A percentile compares a stretch with the other conserved stretches of the same genome.
Conservation (phyloP, 2,113 vertebrate genomes). For the Pachyramphus minor region DNA sequence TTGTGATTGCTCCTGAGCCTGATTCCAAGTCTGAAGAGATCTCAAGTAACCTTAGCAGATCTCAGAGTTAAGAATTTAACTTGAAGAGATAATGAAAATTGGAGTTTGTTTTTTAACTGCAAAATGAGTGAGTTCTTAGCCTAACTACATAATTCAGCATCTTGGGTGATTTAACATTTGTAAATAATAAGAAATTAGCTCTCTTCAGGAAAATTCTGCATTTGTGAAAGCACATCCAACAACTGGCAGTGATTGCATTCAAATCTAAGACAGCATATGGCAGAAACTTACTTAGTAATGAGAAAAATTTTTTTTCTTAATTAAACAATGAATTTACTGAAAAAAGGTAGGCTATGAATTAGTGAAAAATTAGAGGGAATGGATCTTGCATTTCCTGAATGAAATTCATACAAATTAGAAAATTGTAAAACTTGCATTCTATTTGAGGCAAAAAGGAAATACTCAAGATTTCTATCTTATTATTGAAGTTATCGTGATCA, state of each 20-base stretch:
- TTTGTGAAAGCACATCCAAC: not conserved
- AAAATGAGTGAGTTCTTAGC: not conserved
- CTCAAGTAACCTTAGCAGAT: not conserved
- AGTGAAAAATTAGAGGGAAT: not conserved
- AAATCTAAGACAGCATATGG: not conserved
- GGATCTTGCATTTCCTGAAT: not conserved
- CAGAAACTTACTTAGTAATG: not conserved
- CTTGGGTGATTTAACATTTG: not conserved
- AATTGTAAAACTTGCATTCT: not conserved
- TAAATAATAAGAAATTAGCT: not conserved
- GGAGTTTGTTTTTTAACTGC: not conserved
- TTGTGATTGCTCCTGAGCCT: not conserved
- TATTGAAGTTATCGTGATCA: not conserved
- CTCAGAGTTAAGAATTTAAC: not conserved
- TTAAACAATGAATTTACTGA: not conserved
- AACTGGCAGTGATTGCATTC: not conserved
- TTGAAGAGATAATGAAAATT: not conserved
- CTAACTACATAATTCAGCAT: not conserved
- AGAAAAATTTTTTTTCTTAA: not conserved
- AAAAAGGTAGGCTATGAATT: not conserved
- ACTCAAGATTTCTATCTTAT: not conserved
- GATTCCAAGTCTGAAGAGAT: not conserved
- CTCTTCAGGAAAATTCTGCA: not conserved
- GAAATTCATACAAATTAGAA: not conserved
- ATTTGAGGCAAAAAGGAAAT: not conserved